A percentile compares a stretch with the other conserved stretches of the same genome.
Conservation (phyloP, 2,888 invertebrate genomes). For the Noctua pronuba region DNA sequence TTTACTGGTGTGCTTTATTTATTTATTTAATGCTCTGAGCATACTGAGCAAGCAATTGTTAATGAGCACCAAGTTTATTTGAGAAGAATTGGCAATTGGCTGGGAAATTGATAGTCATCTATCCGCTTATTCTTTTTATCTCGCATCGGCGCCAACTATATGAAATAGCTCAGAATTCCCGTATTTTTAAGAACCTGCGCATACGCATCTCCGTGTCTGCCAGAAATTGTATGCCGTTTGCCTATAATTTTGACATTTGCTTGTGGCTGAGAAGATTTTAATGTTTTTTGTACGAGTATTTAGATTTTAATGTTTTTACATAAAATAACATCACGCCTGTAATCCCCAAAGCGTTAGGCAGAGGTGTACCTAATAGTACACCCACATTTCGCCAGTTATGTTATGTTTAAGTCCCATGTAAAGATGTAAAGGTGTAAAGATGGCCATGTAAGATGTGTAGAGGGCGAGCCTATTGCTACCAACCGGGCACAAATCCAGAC, state of each 20-base stretch:
- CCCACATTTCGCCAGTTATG: no score
- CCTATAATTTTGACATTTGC: background rate
- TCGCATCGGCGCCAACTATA: background rate
- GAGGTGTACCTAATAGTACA: no score
- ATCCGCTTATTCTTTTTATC: background rate
- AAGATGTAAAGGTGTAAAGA: no score
- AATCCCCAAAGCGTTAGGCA: no score
- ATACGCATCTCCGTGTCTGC: background rate
- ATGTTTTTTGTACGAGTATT: no score
- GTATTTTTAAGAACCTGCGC: background rate
- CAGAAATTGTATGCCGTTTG: background rate
- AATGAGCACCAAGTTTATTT: slow-evolving; percentile 29
- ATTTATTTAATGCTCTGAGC: slow-evolving; percentile 28
- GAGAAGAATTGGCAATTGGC: slow-evolving; percentile 2
- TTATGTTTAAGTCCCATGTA: no score
- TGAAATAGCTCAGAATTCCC: background rate
- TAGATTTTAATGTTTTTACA: no score
- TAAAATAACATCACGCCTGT: no score
- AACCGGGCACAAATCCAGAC: no score
- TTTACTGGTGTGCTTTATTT: slow-evolving; percentile 26
- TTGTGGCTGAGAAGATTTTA: background rate
- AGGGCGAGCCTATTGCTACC: no score
- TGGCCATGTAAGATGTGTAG: no score
- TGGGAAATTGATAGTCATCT: slow-evolving; percentile 20
- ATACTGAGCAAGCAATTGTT: background rate